Conservation (phyloP, 1,140 invertebrate species). For the Ceratosolen fusciceps region DNA sequence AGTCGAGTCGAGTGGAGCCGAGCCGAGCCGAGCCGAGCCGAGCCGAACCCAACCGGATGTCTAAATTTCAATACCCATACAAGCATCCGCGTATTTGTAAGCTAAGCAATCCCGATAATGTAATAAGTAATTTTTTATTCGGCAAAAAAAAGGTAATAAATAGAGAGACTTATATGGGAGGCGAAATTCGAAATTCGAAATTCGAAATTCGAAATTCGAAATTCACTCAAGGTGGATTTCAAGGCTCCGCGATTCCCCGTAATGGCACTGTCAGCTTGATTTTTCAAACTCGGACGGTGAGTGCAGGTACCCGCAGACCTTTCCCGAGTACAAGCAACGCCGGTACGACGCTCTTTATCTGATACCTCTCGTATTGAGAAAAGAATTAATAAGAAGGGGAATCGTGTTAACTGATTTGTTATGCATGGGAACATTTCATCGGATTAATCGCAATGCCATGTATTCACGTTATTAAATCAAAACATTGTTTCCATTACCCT, state of each 20-base stretch:
- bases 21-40: too few species aligned
- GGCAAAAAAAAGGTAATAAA: background rate
- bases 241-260: slow-evolving; percentile 55
- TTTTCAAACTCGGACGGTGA: slow-evolving; percentile 51
- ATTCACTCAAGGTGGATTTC: slow-evolving; percentile 56
- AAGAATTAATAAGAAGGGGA: background rate
- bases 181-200: too few species aligned
- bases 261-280: slow-evolving; percentile 62
- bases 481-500: too few species aligned
- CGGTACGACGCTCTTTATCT: slow-evolving; percentile 14
- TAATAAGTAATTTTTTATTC: too few species aligned
- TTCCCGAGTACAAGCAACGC: slow-evolving; percentile 58
- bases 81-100: too few species aligned
- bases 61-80: too few species aligned
- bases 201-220: too few species aligned
- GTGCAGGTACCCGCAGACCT: slow-evolving; percentile 47
- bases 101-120: too few species aligned
- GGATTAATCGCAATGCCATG: too few species aligned
- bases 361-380: background rate
- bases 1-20: too few species aligned
- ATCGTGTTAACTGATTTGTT: background rate
- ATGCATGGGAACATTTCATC: background rate
- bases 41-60: too few species aligned
- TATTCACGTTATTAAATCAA: too few species aligned
- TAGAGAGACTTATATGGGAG: background rate